phyloP scores from a whole-genome alignment of 2,113 vertebrate genomes.

The Urocolius indicus region DNA sequence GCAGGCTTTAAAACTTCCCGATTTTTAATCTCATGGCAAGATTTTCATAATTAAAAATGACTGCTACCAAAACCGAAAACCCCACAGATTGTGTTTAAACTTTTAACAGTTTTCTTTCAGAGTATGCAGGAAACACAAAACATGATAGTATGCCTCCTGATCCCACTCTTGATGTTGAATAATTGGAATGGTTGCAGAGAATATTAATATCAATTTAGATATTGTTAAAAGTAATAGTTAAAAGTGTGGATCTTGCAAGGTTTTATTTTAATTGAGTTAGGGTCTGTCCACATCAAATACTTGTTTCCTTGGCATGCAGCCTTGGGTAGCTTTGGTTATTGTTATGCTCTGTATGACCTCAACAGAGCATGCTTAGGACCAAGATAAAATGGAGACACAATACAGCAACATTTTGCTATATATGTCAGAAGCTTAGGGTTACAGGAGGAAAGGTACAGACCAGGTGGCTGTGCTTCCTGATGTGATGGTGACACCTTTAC shows the following conservation, averaged over 20 bases:
- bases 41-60: neutral
- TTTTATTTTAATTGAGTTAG: neutral
- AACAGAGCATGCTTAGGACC: neutral
- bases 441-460: neutral
- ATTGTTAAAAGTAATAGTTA: neutral
- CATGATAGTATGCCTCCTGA: neutral
- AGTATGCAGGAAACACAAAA: neutral
- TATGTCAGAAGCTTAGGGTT: neutral
- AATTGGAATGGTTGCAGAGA: neutral
- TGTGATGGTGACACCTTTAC: no score
- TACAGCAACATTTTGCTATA: neutral
- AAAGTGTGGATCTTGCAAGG: neutral
- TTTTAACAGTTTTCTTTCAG: neutral
- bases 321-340: neutral
- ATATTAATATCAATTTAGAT: neutral
- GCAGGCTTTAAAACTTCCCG: neutral
- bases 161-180: neutral
- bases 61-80: neutral
- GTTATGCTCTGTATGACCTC: neutral
- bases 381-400: neutral
- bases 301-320: neutral
- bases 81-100: neutral
- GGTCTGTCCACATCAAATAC: neutral
- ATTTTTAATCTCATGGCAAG: neutral
- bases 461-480: fast-evolving